Conservation (phyloP, 1,140 invertebrate genomes). For the Chionoecetes opilio region DNA sequence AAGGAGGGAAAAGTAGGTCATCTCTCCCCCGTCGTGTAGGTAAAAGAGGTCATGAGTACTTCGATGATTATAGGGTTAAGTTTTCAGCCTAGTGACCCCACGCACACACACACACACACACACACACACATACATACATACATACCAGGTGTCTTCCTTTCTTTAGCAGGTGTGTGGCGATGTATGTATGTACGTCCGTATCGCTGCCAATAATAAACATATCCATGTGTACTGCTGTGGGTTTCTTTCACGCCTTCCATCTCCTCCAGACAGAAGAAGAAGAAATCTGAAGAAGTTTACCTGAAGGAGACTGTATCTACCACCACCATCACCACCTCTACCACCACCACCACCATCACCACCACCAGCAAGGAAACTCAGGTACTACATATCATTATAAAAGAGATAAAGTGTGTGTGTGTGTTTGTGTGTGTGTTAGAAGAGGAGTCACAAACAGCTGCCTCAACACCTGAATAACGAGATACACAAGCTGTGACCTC, state of each 20-base stretch:
- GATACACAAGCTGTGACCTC: not conserved
- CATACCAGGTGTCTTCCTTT: conserved; percentile 14
- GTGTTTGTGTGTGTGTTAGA: no score
- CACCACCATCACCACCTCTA: not conserved
- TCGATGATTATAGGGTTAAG: not conserved
- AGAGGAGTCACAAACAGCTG: not conserved
- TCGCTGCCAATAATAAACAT: conserved; percentile 14
- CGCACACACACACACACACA: conserved; percentile 14
- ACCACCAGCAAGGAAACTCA: not conserved
- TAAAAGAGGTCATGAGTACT: not conserved
- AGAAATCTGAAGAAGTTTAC: no score
- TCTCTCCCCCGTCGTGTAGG: no score
- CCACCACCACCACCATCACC: not conserved
- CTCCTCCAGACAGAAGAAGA: not conserved
- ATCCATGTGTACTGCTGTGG: not conserved
- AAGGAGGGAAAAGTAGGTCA: no score
- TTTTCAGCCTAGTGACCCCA: not conserved
- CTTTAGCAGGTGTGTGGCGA: not conserved
- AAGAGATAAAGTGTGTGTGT: no score
- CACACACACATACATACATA: not conserved
- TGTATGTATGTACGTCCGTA: not conserved
- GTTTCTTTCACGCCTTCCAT: not conserved
- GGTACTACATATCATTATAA: no score
- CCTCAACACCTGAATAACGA: conserved; percentile 7
- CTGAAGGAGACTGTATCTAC: not conserved